Percentiles rank a stretch among this genome's conserved stretches.
These are phyloP conservation scores for Rhopilema esculentum DNA, from an alignment of 30 jellyfish, hydroid and myxozoan species.

Conservation along the genomic window DNA sequence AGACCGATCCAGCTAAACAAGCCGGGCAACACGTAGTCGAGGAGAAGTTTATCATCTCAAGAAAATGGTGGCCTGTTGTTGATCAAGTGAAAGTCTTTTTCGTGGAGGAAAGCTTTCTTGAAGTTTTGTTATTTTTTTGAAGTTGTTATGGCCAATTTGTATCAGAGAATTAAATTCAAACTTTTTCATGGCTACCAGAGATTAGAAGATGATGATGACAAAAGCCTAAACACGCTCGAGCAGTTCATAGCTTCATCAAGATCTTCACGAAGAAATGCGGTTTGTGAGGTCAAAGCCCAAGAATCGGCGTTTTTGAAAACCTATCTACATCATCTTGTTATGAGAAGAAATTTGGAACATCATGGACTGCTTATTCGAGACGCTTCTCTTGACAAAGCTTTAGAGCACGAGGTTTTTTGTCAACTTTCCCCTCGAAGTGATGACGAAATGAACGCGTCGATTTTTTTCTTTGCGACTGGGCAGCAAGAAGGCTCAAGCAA, in stretches of 20 bases:
- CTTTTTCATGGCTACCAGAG: not conserved
- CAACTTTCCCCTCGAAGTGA: not conserved
- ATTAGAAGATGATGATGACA: not conserved
- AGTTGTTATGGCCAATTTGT: not conserved
- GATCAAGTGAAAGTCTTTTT: not conserved
- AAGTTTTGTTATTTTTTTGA: too few species aligned
- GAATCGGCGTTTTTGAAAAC: not conserved
- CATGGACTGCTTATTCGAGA: not conserved
- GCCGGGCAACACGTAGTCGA: too few species aligned
- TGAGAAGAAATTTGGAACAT: not conserved
- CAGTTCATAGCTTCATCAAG: not conserved
- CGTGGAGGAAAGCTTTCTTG: too few species aligned
- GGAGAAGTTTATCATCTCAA: too few species aligned
- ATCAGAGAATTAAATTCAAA: not conserved
- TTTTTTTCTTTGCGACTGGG: not conserved
- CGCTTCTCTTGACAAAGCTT: not conserved
- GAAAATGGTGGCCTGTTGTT: not conserved
- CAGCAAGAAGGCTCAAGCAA: not conserved
- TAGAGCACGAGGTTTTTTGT: not conserved
- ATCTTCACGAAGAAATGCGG: not conserved
- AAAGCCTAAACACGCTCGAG: not conserved
- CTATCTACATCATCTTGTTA: not conserved
- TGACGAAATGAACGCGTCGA: not conserved
- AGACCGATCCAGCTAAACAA: too few species aligned
- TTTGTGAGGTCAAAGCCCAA: not conserved